Conservation (phyloP, 1,140 invertebrate genomes). For the Zaprionus gabonicus region DNA sequence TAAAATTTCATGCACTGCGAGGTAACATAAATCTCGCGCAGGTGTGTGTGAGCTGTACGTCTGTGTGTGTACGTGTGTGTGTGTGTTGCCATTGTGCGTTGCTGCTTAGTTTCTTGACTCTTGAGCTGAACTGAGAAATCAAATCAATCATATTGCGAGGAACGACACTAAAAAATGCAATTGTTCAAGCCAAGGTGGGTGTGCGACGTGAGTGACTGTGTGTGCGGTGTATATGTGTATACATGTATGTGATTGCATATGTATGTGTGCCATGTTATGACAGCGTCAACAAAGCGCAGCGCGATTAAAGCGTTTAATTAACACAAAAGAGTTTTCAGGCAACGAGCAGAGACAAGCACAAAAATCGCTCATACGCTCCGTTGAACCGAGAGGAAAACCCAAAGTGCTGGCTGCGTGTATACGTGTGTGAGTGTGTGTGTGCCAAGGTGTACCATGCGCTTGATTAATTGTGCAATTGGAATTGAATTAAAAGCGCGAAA, state of each 20-base stretch:
- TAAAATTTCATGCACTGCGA: constrained; percentile 69
- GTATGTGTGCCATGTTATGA: constrained; percentile 60
- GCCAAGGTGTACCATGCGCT: constrained; percentile 75
- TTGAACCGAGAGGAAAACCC: constrained; percentile 56
- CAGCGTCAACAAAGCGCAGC: constrained; percentile 75
- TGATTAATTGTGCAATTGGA: constrained; percentile 79
- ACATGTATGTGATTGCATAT: constrained; percentile 12
- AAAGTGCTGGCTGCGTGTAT: constrained; percentile 8
- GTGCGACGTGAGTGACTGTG: constrained; percentile 11
- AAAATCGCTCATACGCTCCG: constrained; percentile 80
- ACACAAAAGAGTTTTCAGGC: constrained; percentile 76
- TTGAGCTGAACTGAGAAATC: constrained; percentile 66
- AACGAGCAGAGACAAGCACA: constrained; percentile 55
- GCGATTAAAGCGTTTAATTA: constrained; percentile 78
- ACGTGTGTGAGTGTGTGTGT: constrained; percentile 22
- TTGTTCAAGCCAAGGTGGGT: constrained; percentile 49
- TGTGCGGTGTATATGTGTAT: constrained; percentile 1
- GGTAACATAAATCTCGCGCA: constrained; percentile 58
- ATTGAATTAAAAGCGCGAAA: constrained; percentile 75
- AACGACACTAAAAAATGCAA: constrained; percentile 79
- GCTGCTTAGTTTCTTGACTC: constrained; percentile 41
- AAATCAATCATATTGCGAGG: constrained; percentile 78
- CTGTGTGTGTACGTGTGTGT: constrained; percentile 17
- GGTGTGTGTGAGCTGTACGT: constrained; percentile 1
- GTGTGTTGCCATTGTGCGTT: constrained; percentile 68